These are phyloP conservation scores for Gobio gobio DNA, from an alignment of 2,113 vertebrate genomes.

Conservation along the genomic window DNA sequence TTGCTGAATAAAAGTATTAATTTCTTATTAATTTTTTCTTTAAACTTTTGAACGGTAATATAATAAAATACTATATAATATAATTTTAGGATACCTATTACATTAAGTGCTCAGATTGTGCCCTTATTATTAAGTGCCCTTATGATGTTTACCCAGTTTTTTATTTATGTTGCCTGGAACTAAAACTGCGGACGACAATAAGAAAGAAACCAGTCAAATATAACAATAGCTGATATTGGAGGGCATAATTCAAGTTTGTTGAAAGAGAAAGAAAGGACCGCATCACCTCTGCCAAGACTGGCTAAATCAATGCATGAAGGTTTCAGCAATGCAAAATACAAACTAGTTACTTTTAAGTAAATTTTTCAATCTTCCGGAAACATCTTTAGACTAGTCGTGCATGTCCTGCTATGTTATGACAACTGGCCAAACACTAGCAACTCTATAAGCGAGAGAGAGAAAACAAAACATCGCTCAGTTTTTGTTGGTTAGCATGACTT, in stretches of 20 bases:
- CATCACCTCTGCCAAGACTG: not conserved
- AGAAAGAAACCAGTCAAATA: not conserved
- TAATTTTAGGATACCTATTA: too few species aligned
- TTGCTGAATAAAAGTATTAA: too few species aligned
- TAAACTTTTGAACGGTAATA: too few species aligned
- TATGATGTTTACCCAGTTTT: not conserved
- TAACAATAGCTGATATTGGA: not conserved
- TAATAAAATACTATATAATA: too few species aligned
- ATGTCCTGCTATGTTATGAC: constrained; percentile 13
- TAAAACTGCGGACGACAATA: not conserved
- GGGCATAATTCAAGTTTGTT: not conserved
- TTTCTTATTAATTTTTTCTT: too few species aligned
- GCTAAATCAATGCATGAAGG: not conserved
- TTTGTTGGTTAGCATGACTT: constrained; percentile 33
- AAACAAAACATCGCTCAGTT: constrained; percentile 18
- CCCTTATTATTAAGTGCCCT: too few species aligned
- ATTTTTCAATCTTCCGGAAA: not conserved
- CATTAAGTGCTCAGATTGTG: too few species aligned
- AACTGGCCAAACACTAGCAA: constrained; percentile 1
- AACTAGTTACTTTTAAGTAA: constrained; percentile 1
- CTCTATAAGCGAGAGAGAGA: constrained; percentile 17
- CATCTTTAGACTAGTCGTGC: constrained; percentile 32
- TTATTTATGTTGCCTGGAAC: not conserved
- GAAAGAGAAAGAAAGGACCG: not conserved
- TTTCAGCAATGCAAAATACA: not conserved